Evolutionary conservation across 2,888 invertebrate species (phyloP).

Genomic region (Lottia gigantea): DNA sequence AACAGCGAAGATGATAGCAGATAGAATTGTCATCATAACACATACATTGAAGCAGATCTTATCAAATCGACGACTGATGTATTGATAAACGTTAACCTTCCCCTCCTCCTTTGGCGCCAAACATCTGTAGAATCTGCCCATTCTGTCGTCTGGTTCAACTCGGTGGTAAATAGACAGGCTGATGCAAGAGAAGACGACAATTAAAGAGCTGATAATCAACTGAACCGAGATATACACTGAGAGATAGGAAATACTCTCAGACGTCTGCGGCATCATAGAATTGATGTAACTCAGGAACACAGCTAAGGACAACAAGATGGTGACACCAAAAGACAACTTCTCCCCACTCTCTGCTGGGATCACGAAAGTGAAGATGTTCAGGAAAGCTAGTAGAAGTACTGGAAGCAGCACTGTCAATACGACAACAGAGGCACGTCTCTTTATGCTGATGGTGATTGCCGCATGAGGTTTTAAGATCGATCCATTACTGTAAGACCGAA

Average conservation of each 20-base stretch:
- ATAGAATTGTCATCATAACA: too few relatives aligned
- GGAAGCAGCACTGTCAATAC: not conserved
- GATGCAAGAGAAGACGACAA: not conserved
- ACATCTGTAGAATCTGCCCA: too few relatives aligned
- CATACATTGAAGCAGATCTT: not conserved
- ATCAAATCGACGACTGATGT: not conserved
- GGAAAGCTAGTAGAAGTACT: not conserved
- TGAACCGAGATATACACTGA: not conserved
- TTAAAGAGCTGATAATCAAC: not conserved
- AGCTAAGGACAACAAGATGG: not conserved
- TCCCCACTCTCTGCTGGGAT: not conserved
- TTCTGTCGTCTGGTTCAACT: not conserved
- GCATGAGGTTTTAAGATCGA: not conserved
- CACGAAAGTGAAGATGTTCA: not conserved
- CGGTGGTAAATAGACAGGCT: not conserved
- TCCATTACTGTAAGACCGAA: not conserved
- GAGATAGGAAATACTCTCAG: not conserved
- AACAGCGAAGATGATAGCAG: too few relatives aligned
- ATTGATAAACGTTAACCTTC: too few relatives aligned
- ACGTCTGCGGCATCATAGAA: slow-evolving; percentile 1
- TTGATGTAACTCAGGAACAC: not conserved
- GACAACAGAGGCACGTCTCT: not conserved
- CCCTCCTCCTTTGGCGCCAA: too few relatives aligned
- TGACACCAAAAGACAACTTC: not conserved
- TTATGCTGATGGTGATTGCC: not conserved